Conservation (phyloP, 1,140 invertebrate genomes). For the Drosophila paulistorum region DNA sequence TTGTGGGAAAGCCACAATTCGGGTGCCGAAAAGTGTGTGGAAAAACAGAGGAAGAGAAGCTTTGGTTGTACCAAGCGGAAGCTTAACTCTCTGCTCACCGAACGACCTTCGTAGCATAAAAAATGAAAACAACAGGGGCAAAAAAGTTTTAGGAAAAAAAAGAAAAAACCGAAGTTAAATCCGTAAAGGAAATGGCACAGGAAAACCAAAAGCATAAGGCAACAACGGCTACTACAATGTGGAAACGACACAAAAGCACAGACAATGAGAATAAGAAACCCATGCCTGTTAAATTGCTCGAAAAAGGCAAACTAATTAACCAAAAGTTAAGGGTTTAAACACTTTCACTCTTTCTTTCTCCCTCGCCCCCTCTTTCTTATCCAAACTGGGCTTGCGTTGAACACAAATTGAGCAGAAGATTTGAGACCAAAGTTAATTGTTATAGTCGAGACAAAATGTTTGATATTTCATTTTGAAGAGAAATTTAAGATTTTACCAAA, state of each 20-base stretch:
- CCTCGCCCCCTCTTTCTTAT: constrained; percentile 4
- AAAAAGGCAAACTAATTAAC: constrained; percentile 72
- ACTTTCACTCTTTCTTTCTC: constrained; percentile 8
- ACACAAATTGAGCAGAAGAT: constrained; percentile 64
- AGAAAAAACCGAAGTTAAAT: constrained; percentile 20
- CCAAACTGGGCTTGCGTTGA: constrained; percentile 13
- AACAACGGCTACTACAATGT: constrained; percentile 20
- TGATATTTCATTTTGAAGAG: constrained; percentile 6
- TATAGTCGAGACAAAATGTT: constrained; percentile 1
- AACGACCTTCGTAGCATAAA: neutral
- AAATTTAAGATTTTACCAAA: constrained; percentile 1
- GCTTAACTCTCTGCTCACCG: constrained; percentile 30
- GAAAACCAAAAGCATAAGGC: constrained; percentile 59
- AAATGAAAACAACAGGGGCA: neutral
- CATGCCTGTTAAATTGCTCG: constrained; percentile 57
- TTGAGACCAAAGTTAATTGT: constrained; percentile 24
- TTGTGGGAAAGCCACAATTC: neutral
- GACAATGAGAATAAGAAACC: constrained; percentile 42
- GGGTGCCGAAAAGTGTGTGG: constrained; percentile 29
- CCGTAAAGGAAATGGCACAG: constrained; percentile 52
- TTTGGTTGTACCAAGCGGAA: constrained; percentile 36
- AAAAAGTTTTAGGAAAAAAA: constrained; percentile 20
- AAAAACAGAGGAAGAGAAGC: neutral
- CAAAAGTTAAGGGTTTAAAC: constrained; percentile 30
- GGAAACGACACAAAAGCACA: constrained; percentile 16